Evolutionary conservation across 2,113 vertebrate genomes (phyloP).

Genomic region (Rhagologus leucostigma): DNA sequence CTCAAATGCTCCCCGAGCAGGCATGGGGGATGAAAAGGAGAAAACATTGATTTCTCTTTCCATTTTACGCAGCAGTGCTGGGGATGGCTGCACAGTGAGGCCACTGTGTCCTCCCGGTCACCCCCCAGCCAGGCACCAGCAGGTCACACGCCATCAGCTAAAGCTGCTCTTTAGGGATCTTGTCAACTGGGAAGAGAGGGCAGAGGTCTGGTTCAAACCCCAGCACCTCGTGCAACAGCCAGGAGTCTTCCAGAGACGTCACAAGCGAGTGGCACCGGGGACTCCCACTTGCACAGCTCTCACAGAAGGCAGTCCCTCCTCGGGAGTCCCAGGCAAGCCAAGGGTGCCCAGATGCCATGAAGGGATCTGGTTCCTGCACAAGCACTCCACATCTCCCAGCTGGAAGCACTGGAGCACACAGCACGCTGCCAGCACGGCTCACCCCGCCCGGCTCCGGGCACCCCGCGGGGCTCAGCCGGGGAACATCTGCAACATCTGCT

Average conservation of each 20-base stretch:
- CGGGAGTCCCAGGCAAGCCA: no score
- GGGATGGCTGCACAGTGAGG: neutral
- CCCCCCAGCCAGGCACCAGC: neutral
- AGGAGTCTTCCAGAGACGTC: neutral
- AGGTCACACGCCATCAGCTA: neutral
- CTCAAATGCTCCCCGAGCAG: neutral
- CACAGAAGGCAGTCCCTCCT: neutral
- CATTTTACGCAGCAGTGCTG: neutral
- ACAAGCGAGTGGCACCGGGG: accelerated
- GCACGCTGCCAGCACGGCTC: accelerated
- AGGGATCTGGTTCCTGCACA: neutral
- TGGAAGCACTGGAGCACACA: neutral
- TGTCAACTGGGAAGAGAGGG: neutral
- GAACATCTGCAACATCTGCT: neutral
- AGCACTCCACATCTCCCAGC: neutral
- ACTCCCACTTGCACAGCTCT: accelerated
- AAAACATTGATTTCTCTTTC: neutral
- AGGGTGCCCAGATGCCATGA: neutral
- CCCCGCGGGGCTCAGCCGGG: neutral
- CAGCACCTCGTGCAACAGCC: neutral
- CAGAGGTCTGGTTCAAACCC: neutral
- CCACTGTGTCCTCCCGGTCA: neutral
- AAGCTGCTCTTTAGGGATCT: neutral
- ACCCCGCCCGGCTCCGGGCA: accelerated
- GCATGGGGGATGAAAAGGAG: neutral